A percentile compares a stretch with the other conserved stretches of the same genome.
phyloP scores from a whole-genome alignment of 1,140 invertebrate species.

The Platorchestia sp. region DNA sequence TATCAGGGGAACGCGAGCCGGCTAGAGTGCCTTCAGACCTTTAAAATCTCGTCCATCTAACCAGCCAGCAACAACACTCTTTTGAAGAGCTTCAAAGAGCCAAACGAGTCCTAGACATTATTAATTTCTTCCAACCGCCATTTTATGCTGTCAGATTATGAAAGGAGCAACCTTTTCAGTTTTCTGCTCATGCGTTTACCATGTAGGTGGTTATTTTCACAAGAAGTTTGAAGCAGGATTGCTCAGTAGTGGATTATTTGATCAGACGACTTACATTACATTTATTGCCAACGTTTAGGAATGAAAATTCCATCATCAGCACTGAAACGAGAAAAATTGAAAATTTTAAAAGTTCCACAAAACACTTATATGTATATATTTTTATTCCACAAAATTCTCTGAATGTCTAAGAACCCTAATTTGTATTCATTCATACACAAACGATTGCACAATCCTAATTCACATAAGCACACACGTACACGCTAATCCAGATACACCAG shows the following conservation, averaged over 20 bases:
- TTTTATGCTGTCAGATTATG: not conserved
- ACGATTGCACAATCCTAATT: no score
- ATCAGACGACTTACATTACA: no score
- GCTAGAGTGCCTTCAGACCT: not conserved
- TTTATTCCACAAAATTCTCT: no score
- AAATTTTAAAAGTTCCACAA: no score
- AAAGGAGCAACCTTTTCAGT: not conserved
- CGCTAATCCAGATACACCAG: no score
- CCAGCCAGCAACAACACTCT: not conserved
- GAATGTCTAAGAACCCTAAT: no score
- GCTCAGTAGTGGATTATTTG: not conserved
- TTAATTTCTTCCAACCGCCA: not conserved
- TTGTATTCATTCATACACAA: no score
- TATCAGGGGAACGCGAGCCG: not conserved
- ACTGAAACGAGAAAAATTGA: no score
- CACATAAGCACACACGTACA: no score
- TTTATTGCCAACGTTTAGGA: no score
- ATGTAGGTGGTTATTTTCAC: not conserved
- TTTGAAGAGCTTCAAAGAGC: not conserved
- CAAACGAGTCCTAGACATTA: not conserved
- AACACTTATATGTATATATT: no score
- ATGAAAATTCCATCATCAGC: no score
- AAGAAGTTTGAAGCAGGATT: not conserved
- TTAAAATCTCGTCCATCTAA: not conserved
- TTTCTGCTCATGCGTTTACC: not conserved